Conservation (phyloP, 2,797 vertebrate genomes). For the Mormyrops attenuatus region DNA sequence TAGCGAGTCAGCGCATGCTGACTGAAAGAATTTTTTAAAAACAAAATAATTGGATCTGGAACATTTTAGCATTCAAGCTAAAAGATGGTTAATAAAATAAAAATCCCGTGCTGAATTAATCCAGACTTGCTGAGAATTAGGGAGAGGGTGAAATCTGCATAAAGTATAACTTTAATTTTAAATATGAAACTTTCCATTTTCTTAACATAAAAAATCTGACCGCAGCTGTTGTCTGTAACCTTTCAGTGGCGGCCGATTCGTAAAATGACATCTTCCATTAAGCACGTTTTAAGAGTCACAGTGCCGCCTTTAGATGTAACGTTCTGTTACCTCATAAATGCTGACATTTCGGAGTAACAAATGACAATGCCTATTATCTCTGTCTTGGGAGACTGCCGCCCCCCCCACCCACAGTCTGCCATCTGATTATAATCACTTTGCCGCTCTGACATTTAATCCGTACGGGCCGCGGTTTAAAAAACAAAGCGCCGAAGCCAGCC, state of each 20-base stretch:
- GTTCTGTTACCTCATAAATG: slow-evolving; percentile 44
- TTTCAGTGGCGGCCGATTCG: slow-evolving; percentile 24
- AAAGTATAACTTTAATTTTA: neutral
- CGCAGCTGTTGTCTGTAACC: neutral
- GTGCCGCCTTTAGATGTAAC: slow-evolving; percentile 30
- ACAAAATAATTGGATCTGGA: neutral
- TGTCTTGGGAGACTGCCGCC: slow-evolving; percentile 8
- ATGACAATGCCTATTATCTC: slow-evolving; percentile 42
- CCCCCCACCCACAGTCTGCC: slow-evolving; percentile 32
- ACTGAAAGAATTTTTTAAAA: neutral
- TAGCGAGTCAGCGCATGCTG: neutral
- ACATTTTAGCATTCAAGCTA: neutral
- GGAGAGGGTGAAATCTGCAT: neutral
- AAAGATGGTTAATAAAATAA: neutral
- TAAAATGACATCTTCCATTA: slow-evolving; percentile 40
- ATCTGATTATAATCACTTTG: slow-evolving; percentile 44
- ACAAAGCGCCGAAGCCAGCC: neutral
- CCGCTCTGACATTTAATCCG: slow-evolving; percentile 40
- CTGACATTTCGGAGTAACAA: slow-evolving; percentile 34
- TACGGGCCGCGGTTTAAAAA: neutral
- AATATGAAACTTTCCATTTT: slow-evolving; percentile 1
- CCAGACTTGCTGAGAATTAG: neutral
- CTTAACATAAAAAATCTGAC: neutral
- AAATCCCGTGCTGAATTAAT: neutral
- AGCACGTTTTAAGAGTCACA: slow-evolving; percentile 18